phyloP scores from a whole-genome alignment of 2,113 vertebrate species.

The Cochlearius cochlearius region DNA sequence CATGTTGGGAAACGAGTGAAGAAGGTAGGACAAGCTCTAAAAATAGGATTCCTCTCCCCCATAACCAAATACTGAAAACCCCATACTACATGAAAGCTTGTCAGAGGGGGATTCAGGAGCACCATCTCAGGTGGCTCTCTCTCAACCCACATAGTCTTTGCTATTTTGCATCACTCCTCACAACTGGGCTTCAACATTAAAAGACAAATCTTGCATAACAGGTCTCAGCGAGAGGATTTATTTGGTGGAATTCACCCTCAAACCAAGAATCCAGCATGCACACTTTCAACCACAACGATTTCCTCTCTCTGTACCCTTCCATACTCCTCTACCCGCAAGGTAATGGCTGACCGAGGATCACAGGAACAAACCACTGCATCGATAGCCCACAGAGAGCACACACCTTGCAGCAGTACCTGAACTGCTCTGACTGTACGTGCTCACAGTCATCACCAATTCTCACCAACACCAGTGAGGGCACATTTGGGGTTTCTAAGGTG shows the following conservation, averaged over 20 bases:
- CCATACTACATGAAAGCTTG: neutral
- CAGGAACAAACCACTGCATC: neutral
- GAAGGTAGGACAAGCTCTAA: neutral
- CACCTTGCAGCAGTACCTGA: neutral
- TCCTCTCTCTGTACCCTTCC: neutral
- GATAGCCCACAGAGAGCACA: accelerated
- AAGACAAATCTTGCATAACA: neutral
- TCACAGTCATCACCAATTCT: neutral
- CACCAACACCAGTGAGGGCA: neutral
- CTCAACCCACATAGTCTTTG: neutral
- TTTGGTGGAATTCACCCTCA: neutral
- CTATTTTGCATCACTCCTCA: neutral
- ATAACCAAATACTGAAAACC: neutral
- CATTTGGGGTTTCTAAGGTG: neutral
- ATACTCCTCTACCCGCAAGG: neutral
- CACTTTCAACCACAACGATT: neutral
- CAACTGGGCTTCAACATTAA: neutral
- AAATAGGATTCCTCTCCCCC: neutral
- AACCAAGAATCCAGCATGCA: neutral
- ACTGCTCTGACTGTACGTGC: neutral
- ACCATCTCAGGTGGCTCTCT: neutral
- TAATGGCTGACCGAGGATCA: neutral
- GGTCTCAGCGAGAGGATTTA: neutral
- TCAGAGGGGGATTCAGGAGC: neutral
- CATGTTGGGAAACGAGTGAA: neutral